Percentiles rank a stretch among this genome's conserved stretches.
Evolutionary conservation across 1,140 invertebrate genomes (phyloP).

Genomic region (Ooceraea biroi): DNA sequence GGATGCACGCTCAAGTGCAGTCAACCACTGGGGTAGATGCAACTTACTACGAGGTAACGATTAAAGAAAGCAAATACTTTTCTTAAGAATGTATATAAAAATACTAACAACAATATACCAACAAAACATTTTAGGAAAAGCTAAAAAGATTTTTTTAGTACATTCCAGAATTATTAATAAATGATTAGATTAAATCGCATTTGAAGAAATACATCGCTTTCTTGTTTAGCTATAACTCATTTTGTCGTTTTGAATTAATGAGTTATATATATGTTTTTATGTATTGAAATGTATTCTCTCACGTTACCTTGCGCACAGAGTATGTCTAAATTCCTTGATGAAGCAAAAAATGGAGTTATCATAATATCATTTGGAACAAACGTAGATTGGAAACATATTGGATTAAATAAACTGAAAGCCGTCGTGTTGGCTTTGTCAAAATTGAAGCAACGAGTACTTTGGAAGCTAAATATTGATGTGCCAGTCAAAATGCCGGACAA

Average conservation of each 20-base stretch:
- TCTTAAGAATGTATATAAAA: background rate
- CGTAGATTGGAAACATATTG: slow-evolving; percentile 8
- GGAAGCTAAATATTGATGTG: slow-evolving; percentile 87
- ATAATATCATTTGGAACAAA: slow-evolving; percentile 42
- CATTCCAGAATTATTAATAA: background rate
- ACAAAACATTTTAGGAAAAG: background rate
- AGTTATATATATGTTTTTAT: background rate
- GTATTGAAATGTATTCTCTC: background rate
- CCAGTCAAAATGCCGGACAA: slow-evolving; percentile 85
- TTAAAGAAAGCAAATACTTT: background rate
- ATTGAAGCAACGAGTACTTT: slow-evolving; percentile 88
- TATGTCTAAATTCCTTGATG: slow-evolving; percentile 18
- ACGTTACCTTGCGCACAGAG: background rate
- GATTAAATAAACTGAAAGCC: background rate
- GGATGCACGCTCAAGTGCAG: slow-evolving; percentile 69
- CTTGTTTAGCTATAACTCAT: no score
- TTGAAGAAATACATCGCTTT: no score
- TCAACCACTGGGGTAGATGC: background rate
- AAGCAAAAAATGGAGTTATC: background rate
- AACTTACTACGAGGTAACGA: slow-evolving; percentile 1
- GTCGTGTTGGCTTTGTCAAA: slow-evolving; percentile 86
- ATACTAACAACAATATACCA: background rate
- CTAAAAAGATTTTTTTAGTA: background rate
- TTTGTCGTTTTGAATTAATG: background rate
- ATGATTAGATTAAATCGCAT: background rate